A percentile compares a stretch with the other conserved stretches of the same genome.
phyloP scores from a whole-genome alignment of 2,888 invertebrate genomes.

The Pecten maximus region DNA sequence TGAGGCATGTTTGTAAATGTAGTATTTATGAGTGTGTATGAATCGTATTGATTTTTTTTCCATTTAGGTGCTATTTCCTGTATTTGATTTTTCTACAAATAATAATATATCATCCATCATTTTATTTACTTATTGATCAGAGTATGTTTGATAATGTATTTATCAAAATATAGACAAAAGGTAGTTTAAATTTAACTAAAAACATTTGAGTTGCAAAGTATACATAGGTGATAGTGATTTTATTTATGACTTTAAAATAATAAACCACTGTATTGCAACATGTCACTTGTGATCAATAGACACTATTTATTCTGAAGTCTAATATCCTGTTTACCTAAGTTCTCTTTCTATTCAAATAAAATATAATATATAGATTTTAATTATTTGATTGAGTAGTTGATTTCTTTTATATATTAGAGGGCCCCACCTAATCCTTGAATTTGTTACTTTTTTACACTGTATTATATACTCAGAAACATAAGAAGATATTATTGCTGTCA shows the following conservation, averaged over 20 bases:
- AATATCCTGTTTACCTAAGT: background rate
- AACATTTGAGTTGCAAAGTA: background rate
- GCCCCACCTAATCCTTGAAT: background rate
- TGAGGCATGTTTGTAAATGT: constrained; percentile 21
- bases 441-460: constrained; percentile 31
- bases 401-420: background rate
- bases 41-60: background rate
- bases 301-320: background rate
- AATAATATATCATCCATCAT: background rate
- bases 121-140: background rate
- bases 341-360: background rate
- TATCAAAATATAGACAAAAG: background rate
- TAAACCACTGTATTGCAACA: background rate
- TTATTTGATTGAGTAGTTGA: background rate
- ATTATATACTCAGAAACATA: background rate
- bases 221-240: background rate
- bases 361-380: background rate
- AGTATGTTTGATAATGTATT: background rate
- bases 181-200: background rate
- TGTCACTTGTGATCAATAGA: background rate
- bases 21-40: constrained; percentile 19
- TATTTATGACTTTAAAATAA: background rate
- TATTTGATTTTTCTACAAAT: background rate
- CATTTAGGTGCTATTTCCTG: constrained; percentile 17
- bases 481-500: background rate